Evolutionary conservation across 2,888 invertebrate species (phyloP).

Genomic region (Criorhina ranunculi): DNA sequence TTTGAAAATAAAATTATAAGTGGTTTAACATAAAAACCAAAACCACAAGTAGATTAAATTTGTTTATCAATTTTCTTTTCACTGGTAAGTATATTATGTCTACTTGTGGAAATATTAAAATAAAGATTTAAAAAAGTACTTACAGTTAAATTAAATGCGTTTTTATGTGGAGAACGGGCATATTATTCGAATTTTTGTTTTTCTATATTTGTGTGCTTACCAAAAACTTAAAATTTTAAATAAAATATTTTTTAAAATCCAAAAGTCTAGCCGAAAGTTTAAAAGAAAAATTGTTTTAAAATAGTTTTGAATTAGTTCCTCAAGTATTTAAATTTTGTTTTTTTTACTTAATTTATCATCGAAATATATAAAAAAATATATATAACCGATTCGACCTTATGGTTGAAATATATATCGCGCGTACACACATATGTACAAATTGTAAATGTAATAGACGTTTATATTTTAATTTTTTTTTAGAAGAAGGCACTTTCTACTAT

Average conservation of each 20-base stretch:
- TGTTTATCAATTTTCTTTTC: not conserved
- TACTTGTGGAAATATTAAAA: conserved; percentile 6
- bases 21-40: conserved; percentile 1
- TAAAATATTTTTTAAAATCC: conserved; percentile 62
- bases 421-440: conserved; percentile 51
- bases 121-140: not conserved
- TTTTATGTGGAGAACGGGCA: conserved; percentile 55
- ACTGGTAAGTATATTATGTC: not conserved
- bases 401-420: conserved; percentile 56
- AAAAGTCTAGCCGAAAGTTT: conserved; percentile 81
- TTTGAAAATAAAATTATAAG: not conserved
- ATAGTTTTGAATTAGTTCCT: conserved; percentile 23
- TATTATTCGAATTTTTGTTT: conserved; percentile 22
- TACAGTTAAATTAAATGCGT: conserved; percentile 33
- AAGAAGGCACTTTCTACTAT: conserved; percentile 79
- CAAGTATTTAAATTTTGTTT: conserved; percentile 66
- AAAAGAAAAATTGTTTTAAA: conserved; percentile 55
- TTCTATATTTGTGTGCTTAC: conserved; percentile 61
- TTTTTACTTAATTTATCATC: conserved; percentile 61
- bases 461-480: conserved; percentile 57
- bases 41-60: not conserved
- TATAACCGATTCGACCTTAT: conserved; percentile 66
- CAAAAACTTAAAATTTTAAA: conserved; percentile 18
- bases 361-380: conserved; percentile 78
- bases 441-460: conserved; percentile 24